These are phyloP conservation scores for Mesorhabditis belari DNA, from an alignment of 2,888 invertebrate genomes.

Conservation along the genomic window DNA sequence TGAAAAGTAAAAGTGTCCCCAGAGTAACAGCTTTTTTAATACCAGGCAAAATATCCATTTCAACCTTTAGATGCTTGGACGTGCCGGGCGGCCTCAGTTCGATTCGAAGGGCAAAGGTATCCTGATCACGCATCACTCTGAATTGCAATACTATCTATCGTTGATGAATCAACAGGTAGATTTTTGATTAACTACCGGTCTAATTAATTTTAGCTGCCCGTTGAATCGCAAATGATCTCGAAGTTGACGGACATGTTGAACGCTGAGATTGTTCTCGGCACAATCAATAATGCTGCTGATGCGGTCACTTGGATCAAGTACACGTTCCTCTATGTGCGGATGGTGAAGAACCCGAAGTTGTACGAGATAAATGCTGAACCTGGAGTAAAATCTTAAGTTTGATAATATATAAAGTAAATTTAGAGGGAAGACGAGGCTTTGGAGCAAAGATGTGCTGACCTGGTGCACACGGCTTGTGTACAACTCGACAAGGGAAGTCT, in stretches of 20 bases:
- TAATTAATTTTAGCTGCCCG: constrained; percentile 65
- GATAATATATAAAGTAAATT: constrained; percentile 5
- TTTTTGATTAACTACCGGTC: background rate
- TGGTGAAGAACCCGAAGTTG: constrained; percentile 80
- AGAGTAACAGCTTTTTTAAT: background rate
- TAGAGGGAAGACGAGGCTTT: constrained; percentile 73
- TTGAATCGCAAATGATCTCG: constrained; percentile 87
- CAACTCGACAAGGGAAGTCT: constrained; percentile 87
- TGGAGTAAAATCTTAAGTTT: constrained; percentile 10
- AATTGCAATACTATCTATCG: constrained; percentile 93
- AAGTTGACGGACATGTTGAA: constrained; percentile 93
- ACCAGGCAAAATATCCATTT: background rate
- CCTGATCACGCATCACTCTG: constrained; percentile 94
- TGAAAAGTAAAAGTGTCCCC: background rate
- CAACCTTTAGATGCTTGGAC: constrained; percentile 73
- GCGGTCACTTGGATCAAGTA: constrained; percentile 91
- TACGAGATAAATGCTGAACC: constrained; percentile 69
- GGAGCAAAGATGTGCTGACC: constrained; percentile 83
- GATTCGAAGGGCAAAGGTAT: constrained; percentile 95
- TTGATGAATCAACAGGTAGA: constrained; percentile 81
- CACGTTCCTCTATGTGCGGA: constrained; percentile 88
- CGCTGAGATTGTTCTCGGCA: constrained; percentile 92
- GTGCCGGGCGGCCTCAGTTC: constrained; percentile 95
- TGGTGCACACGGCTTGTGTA: constrained; percentile 87
- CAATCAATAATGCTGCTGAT: constrained; percentile 80